Evolutionary conservation across 1,140 invertebrate genomes (phyloP), one percentile per base, ranked within the genome.

Genomic region (Stenopsyche tienmushanensis): DNA sequence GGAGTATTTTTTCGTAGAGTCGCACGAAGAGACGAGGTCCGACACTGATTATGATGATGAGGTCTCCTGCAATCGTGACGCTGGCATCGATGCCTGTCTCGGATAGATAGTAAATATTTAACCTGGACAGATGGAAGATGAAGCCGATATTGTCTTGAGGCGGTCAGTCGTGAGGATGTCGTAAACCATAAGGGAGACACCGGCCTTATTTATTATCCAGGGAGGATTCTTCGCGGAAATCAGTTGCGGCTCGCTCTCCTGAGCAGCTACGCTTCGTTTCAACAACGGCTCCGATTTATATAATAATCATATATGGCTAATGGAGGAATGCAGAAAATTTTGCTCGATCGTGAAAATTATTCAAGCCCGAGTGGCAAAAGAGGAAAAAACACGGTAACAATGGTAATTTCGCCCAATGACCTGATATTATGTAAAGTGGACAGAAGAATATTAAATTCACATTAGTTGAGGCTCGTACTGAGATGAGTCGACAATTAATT

Each of bases 21-120:
- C n/a, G n/a, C n/a, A n/a, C n/a, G n/a, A n/a, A n/a, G n/a, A n/a
- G n/a, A n/a, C n/a, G n/a, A n/a, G n/a, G n/a, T n/a, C 29, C 29
- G 29, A 34, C 29, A 34, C 29, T 13, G 29, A 34, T 34, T 34
- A 34, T 20, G 26, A 57, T 25, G 42, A 23, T 18, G 57, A 60
- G 15, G 42, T 18, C 57, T 26, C 17, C 10, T 5, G 39, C 21
- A 17, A 42, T 57, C 53, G 53, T 57, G 53, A 57, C 23, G 10
- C 44, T 18, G 17, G 41, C 34, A 57, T 57, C 26, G 10, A 20
- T 34, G 44, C 44, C 44, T 47, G 44, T 47, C 44, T 47, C 53
- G 53, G 53, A 8, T 13, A n/a, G 52, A 57, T 57, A 57, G 53
- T 39, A 57, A 57, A 57, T 57, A 57, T 57, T 41, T 34, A 41